phyloP scores from a whole-genome alignment of 2,113 vertebrate species.

The Aegypius monachus region DNA sequence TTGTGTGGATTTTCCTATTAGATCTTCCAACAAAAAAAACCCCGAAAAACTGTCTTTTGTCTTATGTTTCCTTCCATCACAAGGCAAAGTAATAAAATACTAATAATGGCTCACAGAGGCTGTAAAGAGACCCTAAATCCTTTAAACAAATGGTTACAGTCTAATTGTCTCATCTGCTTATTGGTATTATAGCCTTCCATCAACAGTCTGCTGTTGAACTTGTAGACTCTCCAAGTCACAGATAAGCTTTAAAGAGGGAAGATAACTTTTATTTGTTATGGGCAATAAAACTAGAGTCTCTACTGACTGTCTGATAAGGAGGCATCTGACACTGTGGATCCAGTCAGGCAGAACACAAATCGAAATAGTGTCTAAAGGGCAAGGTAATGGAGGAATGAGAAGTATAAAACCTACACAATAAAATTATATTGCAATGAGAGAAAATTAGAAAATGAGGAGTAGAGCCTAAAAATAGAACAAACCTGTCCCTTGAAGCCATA shows the following conservation, averaged over 20 bases:
- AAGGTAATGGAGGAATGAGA: slow-evolving; percentile 27
- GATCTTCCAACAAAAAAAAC: neutral
- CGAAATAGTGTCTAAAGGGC: slow-evolving; percentile 66
- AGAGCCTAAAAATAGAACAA: slow-evolving; percentile 24
- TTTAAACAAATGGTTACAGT: slow-evolving; percentile 77
- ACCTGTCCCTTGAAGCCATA: neutral
- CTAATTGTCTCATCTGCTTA: slow-evolving; percentile 75
- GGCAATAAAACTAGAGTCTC: slow-evolving; percentile 73
- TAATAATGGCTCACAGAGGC: slow-evolving; percentile 44
- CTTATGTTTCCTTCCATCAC: slow-evolving; percentile 65
- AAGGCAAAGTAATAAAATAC: slow-evolving; percentile 63
- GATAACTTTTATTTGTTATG: slow-evolving; percentile 76
- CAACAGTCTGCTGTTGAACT: slow-evolving; percentile 63
- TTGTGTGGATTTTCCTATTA: neutral
- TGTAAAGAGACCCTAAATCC: slow-evolving; percentile 70
- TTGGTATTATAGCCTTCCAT: slow-evolving; percentile 58
- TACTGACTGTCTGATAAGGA: slow-evolving; percentile 63
- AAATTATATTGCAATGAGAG: slow-evolving; percentile 48
- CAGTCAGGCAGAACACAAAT: slow-evolving; percentile 72
- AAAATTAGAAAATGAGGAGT: slow-evolving; percentile 61
- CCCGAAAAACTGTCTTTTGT: slow-evolving; percentile 36
- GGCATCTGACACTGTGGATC: slow-evolving; percentile 31
- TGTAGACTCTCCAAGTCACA: slow-evolving; percentile 59
- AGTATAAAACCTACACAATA: slow-evolving; percentile 47
- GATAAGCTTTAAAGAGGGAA: slow-evolving; percentile 71